These are phyloP conservation scores for Steinernema carpocapsae DNA, from an alignment of 2,888 invertebrate genomes.

Conservation along the genomic window DNA sequence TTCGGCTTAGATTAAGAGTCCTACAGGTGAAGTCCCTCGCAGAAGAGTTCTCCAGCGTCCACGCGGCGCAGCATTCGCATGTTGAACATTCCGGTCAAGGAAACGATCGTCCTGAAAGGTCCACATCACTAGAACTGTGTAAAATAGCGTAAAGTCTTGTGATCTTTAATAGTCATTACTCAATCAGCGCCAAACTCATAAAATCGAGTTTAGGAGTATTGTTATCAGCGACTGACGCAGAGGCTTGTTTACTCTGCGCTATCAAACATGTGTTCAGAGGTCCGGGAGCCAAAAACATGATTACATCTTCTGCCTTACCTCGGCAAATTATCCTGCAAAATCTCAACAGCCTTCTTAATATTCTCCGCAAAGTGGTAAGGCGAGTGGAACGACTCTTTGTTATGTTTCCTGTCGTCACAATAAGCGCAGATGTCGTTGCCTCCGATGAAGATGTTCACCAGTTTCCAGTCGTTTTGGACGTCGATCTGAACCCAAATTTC, in stretches of 20 bases:
- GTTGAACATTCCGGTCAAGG: conserved; percentile 59
- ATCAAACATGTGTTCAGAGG: no score
- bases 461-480: conserved; percentile 59
- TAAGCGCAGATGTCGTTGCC: conserved; percentile 60
- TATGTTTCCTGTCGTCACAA: conserved; percentile 45
- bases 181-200: no score
- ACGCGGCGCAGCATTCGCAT: conserved; percentile 56
- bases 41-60: conserved; percentile 54
- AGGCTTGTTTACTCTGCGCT: no score
- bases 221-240: no score
- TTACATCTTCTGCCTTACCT: conserved; percentile 37
- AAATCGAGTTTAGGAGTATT: no score
- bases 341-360: conserved; percentile 50
- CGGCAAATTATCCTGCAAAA: conserved; percentile 56
- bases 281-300: neutral
- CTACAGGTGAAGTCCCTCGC: conserved; percentile 54
- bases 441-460: conserved; percentile 62
- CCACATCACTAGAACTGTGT: no score
- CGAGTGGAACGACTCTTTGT: conserved; percentile 43
- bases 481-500: no score
- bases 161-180: no score
- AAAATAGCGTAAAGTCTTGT: no score
- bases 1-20: neutral
- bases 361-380: conserved; percentile 49
- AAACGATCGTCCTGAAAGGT: conserved; percentile 52